These are phyloP conservation scores for Corythornis vintsioides DNA, from an alignment of 2,113 vertebrate species.

Conservation along the genomic window DNA sequence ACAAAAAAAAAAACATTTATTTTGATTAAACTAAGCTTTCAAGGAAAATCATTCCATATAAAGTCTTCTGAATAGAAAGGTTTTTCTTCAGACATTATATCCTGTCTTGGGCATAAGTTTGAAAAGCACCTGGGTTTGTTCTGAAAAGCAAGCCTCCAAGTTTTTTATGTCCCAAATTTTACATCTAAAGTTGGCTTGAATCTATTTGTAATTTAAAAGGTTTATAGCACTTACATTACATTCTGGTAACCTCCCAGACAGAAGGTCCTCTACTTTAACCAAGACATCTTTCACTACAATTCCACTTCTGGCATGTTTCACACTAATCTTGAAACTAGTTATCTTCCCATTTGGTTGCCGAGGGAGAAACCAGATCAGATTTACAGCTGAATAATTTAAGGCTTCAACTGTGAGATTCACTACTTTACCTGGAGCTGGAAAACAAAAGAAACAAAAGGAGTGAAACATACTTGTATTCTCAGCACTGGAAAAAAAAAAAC, in stretches of 20 bases:
- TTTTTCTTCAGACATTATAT: not conserved
- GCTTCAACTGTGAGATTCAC: conserved; percentile 91
- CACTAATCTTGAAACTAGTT: conserved; percentile 93
- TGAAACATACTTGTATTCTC: conserved; percentile 7
- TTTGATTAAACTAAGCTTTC: not conserved
- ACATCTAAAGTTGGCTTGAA: not conserved
- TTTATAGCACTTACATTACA: conserved; percentile 86
- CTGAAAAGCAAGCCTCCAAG: not conserved
- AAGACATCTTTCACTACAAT: conserved; percentile 85
- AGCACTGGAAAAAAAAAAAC: not conserved
- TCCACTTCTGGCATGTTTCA: conserved; percentile 90
- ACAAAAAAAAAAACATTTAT: not conserved
- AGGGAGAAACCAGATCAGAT: conserved; percentile 93
- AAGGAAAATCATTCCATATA: not conserved
- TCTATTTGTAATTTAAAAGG: not conserved
- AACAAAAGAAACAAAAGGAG: conserved; percentile 40
- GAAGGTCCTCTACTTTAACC: conserved; percentile 90
- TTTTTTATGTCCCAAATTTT: not conserved
- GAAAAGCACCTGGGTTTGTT: not conserved
- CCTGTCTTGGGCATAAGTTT: not conserved
- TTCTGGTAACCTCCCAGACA: conserved; percentile 88
- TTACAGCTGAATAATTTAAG: conserved; percentile 88
- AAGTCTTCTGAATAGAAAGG: not conserved
- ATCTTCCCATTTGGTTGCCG: conserved; percentile 94
- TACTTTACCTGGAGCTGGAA: conserved; percentile 91